Conservation (phyloP, 1,140 invertebrate genomes). For the Agraylea sexmaculata region DNA sequence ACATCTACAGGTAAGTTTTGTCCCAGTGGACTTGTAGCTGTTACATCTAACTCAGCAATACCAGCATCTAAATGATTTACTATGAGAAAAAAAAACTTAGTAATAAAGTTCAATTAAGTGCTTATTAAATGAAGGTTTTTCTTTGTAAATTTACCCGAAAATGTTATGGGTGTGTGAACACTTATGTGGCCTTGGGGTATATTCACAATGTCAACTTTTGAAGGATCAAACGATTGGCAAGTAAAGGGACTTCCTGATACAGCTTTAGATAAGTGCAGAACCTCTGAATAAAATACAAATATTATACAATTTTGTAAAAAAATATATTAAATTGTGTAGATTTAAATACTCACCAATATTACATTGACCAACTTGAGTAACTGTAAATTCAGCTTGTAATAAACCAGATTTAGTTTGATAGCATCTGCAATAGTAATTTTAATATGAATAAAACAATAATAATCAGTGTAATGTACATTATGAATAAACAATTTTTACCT, state of each 20-base stretch:
- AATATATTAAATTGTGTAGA: conserved; percentile 1
- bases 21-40: conserved; percentile 79
- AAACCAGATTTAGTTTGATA: conserved; percentile 93
- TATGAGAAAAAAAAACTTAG: conserved; percentile 31
- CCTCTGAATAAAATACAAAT: conserved; percentile 46
- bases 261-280: conserved; percentile 81
- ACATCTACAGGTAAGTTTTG: conserved; percentile 74
- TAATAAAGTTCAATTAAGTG: background rate
- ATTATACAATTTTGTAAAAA: conserved; percentile 6
- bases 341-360: conserved; percentile 42
- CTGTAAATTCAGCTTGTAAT: conserved; percentile 83
- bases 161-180: conserved; percentile 71
- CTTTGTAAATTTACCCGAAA: conserved; percentile 62
- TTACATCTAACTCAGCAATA: conserved; percentile 78
- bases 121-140: too few species aligned
- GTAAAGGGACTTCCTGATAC: conserved; percentile 92
- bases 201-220: conserved; percentile 60
- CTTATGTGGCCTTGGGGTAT: conserved; percentile 67
- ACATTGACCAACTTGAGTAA: conserved; percentile 59
- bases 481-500: conserved; percentile 20
- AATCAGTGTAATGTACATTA: background rate
- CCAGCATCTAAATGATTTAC: conserved; percentile 82
- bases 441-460: background rate
- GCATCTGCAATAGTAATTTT: conserved; percentile 42
- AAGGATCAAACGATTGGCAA: conserved; percentile 89